phyloP scores from a whole-genome alignment of 1,140 invertebrate species.

The Apis florea region DNA sequence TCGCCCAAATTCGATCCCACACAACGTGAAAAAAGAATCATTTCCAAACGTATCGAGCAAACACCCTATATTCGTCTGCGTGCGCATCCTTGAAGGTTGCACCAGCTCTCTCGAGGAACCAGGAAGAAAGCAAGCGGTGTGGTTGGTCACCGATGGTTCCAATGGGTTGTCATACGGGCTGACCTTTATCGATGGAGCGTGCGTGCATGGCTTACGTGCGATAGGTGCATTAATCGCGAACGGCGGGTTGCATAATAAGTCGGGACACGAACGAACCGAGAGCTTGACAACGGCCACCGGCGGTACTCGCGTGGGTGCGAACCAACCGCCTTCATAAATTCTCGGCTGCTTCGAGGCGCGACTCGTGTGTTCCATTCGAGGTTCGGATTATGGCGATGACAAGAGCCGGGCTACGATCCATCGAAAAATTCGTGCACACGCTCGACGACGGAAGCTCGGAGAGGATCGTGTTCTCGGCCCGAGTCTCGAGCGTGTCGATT shows the following conservation, averaged over 20 bases:
- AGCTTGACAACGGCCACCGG: constrained; percentile 64
- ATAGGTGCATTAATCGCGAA: constrained; percentile 70
- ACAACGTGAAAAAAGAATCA: no score
- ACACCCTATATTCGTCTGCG: background rate
- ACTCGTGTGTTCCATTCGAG: background rate
- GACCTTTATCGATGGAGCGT: constrained; percentile 61
- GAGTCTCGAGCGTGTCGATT: background rate
- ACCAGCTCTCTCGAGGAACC: constrained; percentile 11
- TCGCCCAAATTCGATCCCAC: no score
- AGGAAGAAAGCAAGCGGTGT: constrained; percentile 43
- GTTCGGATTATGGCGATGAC: background rate
- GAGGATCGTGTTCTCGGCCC: no score
- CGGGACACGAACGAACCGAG: constrained; percentile 51
- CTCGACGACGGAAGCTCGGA: background rate
- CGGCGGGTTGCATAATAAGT: constrained; percentile 66
- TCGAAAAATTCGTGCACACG: constrained; percentile 53
- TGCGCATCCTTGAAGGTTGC: constrained; percentile 25
- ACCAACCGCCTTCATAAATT: constrained; percentile 68
- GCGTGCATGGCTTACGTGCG: constrained; percentile 49
- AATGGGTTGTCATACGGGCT: constrained; percentile 27
- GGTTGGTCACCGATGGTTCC: constrained; percentile 20
- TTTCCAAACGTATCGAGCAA: no score
- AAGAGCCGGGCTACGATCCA: constrained; percentile 48
- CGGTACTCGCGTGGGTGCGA: constrained; percentile 66
- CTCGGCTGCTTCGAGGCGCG: constrained; percentile 42